Conservation (phyloP, 2,113 vertebrate species). For the Gadus macrocephalus region DNA sequence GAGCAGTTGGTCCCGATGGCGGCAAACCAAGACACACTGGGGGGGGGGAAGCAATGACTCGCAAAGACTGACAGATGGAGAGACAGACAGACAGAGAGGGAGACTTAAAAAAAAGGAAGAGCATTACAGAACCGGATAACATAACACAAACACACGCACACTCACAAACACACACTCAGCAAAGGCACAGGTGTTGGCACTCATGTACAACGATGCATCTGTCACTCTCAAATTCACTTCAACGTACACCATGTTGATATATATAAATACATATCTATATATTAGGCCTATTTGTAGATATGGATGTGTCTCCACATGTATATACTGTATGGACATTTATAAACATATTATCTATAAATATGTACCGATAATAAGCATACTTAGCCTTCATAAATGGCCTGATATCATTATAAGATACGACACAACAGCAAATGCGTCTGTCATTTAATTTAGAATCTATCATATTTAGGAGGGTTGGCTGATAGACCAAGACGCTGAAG, state of each 20-base stretch:
- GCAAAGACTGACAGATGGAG: constrained; percentile 6
- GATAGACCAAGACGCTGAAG: constrained; percentile 18
- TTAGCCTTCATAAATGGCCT: too few species aligned
- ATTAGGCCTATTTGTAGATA: background rate
- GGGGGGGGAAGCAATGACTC: too few species aligned
- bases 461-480: background rate
- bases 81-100: background rate
- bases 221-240: too few species aligned
- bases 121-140: too few species aligned
- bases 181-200: too few species aligned
- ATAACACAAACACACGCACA: background rate
- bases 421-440: background rate
- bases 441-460: background rate
- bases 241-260: background rate
- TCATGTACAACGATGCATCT: too few species aligned
- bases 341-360: constrained; percentile 3
- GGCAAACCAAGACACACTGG: too few species aligned
- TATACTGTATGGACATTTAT: background rate
- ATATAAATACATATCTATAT: background rate
- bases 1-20: background rate
- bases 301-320: background rate
- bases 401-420: too few species aligned
- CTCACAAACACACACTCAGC: constrained; percentile 12
- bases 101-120: too few species aligned
- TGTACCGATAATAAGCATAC: background rate